Evolutionary conservation across 2,888 invertebrate species (phyloP).

Genomic region (Aphodius granarius): DNA sequence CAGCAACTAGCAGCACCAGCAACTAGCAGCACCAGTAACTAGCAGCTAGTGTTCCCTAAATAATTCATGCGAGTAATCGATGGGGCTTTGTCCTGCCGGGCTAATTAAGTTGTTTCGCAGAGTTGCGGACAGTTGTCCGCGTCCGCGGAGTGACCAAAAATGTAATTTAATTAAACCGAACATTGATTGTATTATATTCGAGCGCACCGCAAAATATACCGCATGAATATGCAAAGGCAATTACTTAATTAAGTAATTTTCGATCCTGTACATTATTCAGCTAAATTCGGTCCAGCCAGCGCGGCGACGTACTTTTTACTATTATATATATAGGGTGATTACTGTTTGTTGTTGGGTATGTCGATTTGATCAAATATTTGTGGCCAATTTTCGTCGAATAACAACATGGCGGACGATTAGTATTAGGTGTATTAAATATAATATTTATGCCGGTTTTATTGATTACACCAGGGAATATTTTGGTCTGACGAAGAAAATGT

Average conservation of each 20-base stretch:
- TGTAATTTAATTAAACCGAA: neutral
- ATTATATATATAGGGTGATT: neutral
- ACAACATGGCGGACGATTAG: neutral
- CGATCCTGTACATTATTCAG: neutral
- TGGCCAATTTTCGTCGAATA: neutral
- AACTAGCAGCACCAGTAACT: constrained; percentile 5
- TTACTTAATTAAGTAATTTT: neutral
- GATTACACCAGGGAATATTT: neutral
- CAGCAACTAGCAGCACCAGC: too few relatives aligned
- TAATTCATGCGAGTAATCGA: neutral
- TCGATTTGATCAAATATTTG: neutral
- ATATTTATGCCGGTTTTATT: neutral
- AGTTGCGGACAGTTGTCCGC: neutral
- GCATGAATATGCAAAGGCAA: neutral
- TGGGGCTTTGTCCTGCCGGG: neutral
- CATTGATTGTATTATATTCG: neutral
- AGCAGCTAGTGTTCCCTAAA: neutral
- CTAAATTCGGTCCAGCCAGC: neutral
- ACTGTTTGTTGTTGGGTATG: neutral
- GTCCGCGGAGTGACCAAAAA: neutral
- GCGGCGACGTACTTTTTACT: neutral
- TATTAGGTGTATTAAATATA: too few relatives aligned
- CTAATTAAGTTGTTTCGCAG: neutral
- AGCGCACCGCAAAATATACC: neutral
- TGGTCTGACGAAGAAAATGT: too few relatives aligned